Percentiles rank a stretch among this genome's conserved stretches.
phyloP scores from a whole-genome alignment of 2,113 vertebrate genomes.

The Diadophis punctatus region DNA sequence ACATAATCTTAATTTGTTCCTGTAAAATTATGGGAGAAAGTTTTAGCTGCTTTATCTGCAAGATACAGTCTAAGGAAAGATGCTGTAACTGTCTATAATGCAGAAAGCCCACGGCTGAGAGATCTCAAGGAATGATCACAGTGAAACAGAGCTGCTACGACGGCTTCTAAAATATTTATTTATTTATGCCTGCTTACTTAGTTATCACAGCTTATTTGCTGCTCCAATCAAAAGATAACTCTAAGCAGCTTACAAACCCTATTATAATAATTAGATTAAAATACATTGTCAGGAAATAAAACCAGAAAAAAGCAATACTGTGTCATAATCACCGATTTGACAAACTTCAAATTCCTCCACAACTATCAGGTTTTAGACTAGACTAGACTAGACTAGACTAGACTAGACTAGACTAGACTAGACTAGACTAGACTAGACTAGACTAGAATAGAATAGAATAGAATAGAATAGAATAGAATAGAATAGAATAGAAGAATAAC shows the following conservation, averaged over 20 bases:
- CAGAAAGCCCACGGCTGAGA: constrained; percentile 12
- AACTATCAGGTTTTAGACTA: not conserved
- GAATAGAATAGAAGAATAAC: too few relatives aligned
- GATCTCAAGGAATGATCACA: not conserved
- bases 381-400: too few relatives aligned
- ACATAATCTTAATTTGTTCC: constrained; percentile 22
- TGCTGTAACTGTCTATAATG: not conserved
- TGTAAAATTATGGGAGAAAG: constrained; percentile 35
- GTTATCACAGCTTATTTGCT: not conserved
- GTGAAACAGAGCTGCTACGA: not conserved
- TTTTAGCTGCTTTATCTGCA: rapidly evolving
- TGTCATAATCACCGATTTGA: not conserved
- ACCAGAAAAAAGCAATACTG: not conserved
- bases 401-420: too few relatives aligned
- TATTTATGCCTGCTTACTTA: not conserved
- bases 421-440: too few relatives aligned
- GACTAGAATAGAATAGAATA: too few relatives aligned
- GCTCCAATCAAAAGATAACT: not conserved
- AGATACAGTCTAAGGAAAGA: constrained; percentile 3
- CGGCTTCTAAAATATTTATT: not conserved
- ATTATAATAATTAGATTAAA: not conserved
- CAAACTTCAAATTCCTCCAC: not conserved
- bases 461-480: too few relatives aligned
- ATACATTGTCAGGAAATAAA: not conserved
- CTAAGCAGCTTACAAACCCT: not conserved